Evolutionary conservation across 2,797 vertebrate genomes (phyloP), one percentile per base, ranked within the genome.

Genomic region (Nyctalus aviator): DNA sequence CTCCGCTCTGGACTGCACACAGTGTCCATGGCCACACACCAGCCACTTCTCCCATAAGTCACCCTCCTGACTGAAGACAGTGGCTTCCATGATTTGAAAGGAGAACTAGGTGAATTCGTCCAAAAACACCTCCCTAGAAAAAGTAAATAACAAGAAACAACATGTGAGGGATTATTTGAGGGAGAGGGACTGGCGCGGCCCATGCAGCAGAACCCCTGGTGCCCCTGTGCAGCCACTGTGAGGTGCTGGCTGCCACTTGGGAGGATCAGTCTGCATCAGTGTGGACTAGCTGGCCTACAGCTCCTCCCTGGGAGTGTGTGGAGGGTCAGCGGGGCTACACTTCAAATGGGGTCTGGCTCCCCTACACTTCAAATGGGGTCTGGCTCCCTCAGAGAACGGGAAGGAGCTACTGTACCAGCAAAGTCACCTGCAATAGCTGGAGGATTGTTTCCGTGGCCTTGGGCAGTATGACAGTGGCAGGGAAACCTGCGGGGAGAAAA

Each of bases 401-500:
- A 98, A 5, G 99, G 99, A 88, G 97, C 98, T 32, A 98, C 98
- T 0, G 98, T 98, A 14, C 99, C 99, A 0, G 99, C 99, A 97
- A 99, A 98, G 99, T 99, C 99, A 37, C 99, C 99, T 46, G 99
- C 99, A 15, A 99, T 99, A 99, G 99, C 99, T 1, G 99, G 99
- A 13, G 99, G 99, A 8, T 96, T 99, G 20, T 99, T 99, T 99
- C 99, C 17, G 99, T 1, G 99, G 99, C 53, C 98, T 99, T 0
- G 99, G 99, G 15, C 99, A 99, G 86, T 99, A 99, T 1, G 99
- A 99, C 79, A 98, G 98, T 0, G 99, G 99, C 96, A 99, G 99
- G 99, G 99, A 99, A 97, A 99, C 99, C 97, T 99, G 99, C 99
- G 99, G 68, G 99, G 99, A 81, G 99, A 99, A 77, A 99, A 99